Base-by-base conservation (phyloP, 2,888 invertebrate genomes). In the Calephelis perditalis region DNA sequence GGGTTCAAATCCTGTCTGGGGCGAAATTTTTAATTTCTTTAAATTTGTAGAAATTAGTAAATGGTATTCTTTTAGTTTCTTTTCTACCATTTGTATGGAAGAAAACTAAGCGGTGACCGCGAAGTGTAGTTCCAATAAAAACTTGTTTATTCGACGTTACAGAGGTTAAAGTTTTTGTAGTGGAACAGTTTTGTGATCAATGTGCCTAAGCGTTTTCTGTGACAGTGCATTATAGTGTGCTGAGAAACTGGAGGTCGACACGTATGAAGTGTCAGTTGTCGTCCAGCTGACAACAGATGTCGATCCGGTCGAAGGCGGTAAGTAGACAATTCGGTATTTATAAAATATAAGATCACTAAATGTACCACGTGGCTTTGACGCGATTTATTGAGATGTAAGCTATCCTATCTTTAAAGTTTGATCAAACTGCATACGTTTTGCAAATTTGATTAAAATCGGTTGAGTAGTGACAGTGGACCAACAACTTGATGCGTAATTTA, bases 231-330 rank as follows among this genome's bases (percentile, higher is more conserved):
- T 63, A 58, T 49, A 61, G 78, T 73, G 75, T 63, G 60, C 56
- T 60, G 57, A 67, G 73, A 86, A 86, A 84, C 91, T 91, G 91
- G 91, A 89, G 89, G 81, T 73, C 85, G 84, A 89, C 77, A 84
- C 88, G 77, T 85, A 88, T 87, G 87, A 89, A 63, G 84, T 85
- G 86, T 89, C 91, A 85, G 91, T 91, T 86, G 87, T 77, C 84
- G 83, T 86, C 79, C 82, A 88, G 86, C 86, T 90, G 89, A 90
- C 91, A 86, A 91, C 90, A 87, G 90, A 91, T 91, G 91, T 86
- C 84, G 83, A 80, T 76, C 81, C 82, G 68, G 78, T 79, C 74
- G 88, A 89, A 77, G 76, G 69, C 81, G 90, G 91, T 91, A 71
- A 90, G 91, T 83, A 57, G 40, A 40, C 40, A 26, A 26, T 26